phyloP scores from a whole-genome alignment of 2,113 vertebrate genomes.

The Pollachius pollachius region DNA sequence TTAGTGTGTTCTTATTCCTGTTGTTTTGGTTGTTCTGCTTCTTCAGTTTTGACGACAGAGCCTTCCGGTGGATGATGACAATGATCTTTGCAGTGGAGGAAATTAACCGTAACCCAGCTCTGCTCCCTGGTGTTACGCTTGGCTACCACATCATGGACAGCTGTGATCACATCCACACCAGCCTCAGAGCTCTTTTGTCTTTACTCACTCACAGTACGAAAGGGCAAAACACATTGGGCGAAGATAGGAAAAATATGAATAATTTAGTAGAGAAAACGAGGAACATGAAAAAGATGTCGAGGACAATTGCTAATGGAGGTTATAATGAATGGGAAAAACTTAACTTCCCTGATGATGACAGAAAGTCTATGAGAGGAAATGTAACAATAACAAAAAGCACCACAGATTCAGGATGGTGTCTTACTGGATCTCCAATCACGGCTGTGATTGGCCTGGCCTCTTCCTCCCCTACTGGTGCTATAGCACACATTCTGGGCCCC shows the following conservation, averaged over 20 bases:
- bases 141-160: slow-evolving; percentile 70
- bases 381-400: not conserved
- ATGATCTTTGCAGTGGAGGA: slow-evolving; percentile 72
- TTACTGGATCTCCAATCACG: slow-evolving; percentile 57
- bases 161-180: slow-evolving; percentile 68
- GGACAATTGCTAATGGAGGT: not conserved
- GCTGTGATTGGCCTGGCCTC: slow-evolving; percentile 73
- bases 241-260: not conserved
- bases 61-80: slow-evolving; percentile 63
- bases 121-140: slow-evolving; percentile 65
- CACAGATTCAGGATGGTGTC: slow-evolving; percentile 33
- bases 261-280: not conserved
- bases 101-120: slow-evolving; percentile 61
- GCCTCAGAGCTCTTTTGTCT: slow-evolving; percentile 56
- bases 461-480: slow-evolving; percentile 69
- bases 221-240: not conserved
- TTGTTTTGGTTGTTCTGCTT: not conserved
- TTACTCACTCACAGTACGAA: slow-evolving; percentile 41
- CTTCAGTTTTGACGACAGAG: slow-evolving; percentile 65
- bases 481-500: slow-evolving; percentile 67
- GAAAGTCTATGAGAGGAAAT: not conserved
- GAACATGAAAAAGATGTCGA: not conserved
- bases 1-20: too few species aligned
- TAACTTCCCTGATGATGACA: too few species aligned
- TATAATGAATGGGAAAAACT: not conserved